A percentile compares a stretch with the other conserved stretches of the same genome.
These are phyloP conservation scores for Apeira syringaria DNA, from an alignment of 2,888 invertebrate genomes.

Conservation along the genomic window DNA sequence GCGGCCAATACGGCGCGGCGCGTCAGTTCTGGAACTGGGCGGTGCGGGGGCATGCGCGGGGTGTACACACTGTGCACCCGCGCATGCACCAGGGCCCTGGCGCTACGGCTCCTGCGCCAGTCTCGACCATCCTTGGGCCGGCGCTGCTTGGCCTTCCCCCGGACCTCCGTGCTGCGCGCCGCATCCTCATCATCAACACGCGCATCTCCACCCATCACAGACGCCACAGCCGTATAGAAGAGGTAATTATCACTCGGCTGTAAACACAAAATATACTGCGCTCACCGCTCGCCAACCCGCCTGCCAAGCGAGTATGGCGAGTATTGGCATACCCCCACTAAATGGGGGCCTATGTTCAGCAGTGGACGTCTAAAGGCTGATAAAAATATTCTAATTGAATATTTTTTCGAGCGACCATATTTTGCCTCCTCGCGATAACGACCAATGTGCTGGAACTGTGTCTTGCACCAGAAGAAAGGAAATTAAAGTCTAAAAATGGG, in stretches of 20 bases:
- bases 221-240: constrained; percentile 71
- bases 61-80: constrained; percentile 39
- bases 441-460: no score
- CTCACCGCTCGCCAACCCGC: no score
- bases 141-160: constrained; percentile 40
- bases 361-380: no score
- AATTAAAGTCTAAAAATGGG: no score
- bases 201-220: constrained; percentile 52
- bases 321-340: no score
- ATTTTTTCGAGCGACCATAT: no score
- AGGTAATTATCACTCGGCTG: constrained; percentile 56
- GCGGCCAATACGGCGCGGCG: constrained; percentile 66
- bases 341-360: no score
- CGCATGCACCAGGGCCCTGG: constrained; percentile 52
- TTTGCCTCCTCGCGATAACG: no score
- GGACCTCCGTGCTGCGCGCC: constrained; percentile 50
- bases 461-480: no score
- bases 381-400: no score
- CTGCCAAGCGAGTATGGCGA: no score
- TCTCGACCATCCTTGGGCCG: constrained; percentile 62
- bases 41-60: constrained; percentile 48
- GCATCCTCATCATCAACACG: constrained; percentile 42
- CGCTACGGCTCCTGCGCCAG: constrained; percentile 75
- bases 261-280: no score
- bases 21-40: constrained; percentile 68